Conservation (phyloP, 2,113 vertebrate genomes). For the Sinocyclocheilus anshuiensis region DNA sequence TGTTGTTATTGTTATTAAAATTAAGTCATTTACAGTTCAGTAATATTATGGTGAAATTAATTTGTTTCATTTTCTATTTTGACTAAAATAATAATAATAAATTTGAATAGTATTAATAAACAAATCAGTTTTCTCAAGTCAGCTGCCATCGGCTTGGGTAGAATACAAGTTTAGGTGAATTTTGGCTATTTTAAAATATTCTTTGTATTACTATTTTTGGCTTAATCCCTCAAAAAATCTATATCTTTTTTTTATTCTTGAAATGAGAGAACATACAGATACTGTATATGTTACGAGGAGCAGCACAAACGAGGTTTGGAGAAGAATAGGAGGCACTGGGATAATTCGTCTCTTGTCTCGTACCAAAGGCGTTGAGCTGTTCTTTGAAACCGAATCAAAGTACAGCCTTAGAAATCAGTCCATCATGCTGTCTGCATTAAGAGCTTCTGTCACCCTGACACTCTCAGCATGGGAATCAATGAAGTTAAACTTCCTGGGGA, state of each 20-base stretch:
- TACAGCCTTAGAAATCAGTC: constrained; percentile 13
- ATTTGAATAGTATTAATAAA: no score
- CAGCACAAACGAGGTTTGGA: background rate
- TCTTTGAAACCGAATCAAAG: constrained; percentile 33
- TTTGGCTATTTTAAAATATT: background rate
- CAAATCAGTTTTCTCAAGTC: no score
- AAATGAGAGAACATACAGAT: background rate
- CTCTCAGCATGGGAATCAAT: constrained; percentile 31
- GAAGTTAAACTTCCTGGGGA: constrained; percentile 26
- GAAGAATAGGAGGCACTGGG: background rate
- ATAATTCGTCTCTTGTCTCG: constrained; percentile 32
- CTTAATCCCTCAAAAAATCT: background rate
- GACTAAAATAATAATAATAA: no score
- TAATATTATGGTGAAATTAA: no score
- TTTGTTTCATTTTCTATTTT: no score
- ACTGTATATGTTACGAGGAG: background rate
- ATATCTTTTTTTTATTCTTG: background rate
- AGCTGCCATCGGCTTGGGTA: background rate
- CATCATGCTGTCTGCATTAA: constrained; percentile 34
- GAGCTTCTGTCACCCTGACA: constrained; percentile 15
- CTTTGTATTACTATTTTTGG: background rate
- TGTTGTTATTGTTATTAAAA: no score
- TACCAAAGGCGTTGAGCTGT: constrained; percentile 32
- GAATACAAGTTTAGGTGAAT: background rate
- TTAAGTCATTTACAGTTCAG: no score